Evolutionary conservation across 2,888 invertebrate genomes (phyloP).

Genomic region (Cheilosia urbana): DNA sequence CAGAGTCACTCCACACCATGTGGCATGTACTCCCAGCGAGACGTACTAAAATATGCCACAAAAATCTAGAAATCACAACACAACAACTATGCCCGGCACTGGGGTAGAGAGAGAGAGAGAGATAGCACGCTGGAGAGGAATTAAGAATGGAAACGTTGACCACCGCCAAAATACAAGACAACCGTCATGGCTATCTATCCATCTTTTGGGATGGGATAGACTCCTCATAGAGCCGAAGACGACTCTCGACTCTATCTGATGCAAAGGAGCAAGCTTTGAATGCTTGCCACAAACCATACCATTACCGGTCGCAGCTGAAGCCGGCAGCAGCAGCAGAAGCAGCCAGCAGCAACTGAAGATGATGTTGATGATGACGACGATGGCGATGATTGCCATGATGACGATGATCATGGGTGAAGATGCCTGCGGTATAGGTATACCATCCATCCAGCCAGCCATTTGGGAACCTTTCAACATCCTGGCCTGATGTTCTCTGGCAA

Average conservation of each 20-base stretch:
- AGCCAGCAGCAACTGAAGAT: slow-evolving; percentile 48
- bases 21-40: slow-evolving; percentile 55
- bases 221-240: slow-evolving; percentile 34
- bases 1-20: slow-evolving; percentile 49
- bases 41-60: slow-evolving; percentile 69
- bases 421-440: slow-evolving; percentile 19
- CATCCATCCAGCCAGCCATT: slow-evolving; percentile 41
- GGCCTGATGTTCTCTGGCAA: slow-evolving; percentile 67
- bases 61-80: slow-evolving; percentile 69
- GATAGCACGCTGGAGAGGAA: neutral
- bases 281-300: neutral
- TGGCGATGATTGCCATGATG: slow-evolving; percentile 66
- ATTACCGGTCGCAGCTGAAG: neutral
- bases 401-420: slow-evolving; percentile 53
- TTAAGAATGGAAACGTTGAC: slow-evolving; percentile 57
- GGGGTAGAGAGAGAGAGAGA: slow-evolving; percentile 1
- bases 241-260: slow-evolving; percentile 52
- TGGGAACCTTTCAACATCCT: slow-evolving; percentile 66
- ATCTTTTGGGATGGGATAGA: slow-evolving; percentile 51
- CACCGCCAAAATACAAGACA: slow-evolving; percentile 69
- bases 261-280: slow-evolving; percentile 31
- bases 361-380: slow-evolving; percentile 64
- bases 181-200: slow-evolving; percentile 74
- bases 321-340: slow-evolving; percentile 33
- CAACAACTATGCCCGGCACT: slow-evolving; percentile 41